phyloP scores from a whole-genome alignment of 2,113 vertebrate genomes.

The Microcebus murinus region DNA sequence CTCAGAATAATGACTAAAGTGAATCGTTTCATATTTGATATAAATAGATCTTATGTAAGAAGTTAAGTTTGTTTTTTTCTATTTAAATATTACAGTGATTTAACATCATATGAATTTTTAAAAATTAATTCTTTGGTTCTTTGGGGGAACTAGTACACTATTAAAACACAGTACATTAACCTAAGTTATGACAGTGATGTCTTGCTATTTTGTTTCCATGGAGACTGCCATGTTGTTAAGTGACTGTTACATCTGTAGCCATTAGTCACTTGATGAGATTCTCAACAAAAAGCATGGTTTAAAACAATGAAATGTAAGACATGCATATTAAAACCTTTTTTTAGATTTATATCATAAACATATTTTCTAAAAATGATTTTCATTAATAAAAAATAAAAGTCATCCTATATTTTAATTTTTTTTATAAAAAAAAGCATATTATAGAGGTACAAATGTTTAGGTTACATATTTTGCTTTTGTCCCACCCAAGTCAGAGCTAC shows the following conservation, averaged over 20 bases:
- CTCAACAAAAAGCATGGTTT: not conserved
- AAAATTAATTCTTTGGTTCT: not conserved
- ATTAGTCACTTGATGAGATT: slow-evolving; percentile 16
- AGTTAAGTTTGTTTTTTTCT: not conserved
- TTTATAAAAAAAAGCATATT: too few relatives aligned
- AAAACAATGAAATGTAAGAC: not conserved
- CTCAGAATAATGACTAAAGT: not conserved
- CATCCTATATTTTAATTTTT: too few relatives aligned
- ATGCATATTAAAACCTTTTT: not conserved
- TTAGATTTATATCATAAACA: not conserved
- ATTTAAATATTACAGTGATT: not conserved
- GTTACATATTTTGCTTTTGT: too few relatives aligned
- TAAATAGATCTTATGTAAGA: not conserved
- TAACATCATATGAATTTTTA: not conserved
- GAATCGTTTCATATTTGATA: not conserved
- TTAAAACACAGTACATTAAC: slow-evolving; percentile 18
- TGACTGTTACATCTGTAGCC: not conserved
- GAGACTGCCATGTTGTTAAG: slow-evolving; percentile 11
- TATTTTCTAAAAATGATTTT: not conserved
- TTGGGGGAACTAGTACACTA: not conserved
- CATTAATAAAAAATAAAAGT: not conserved
- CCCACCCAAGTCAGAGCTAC: too few relatives aligned
- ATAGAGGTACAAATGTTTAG: too few relatives aligned
- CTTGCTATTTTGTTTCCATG: slow-evolving; percentile 12
- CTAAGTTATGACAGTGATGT: not conserved